Evolutionary conservation across 2,888 invertebrate genomes (phyloP), one percentile per base, ranked within the genome.

Genomic region (Hydropsyche betteni): DNA sequence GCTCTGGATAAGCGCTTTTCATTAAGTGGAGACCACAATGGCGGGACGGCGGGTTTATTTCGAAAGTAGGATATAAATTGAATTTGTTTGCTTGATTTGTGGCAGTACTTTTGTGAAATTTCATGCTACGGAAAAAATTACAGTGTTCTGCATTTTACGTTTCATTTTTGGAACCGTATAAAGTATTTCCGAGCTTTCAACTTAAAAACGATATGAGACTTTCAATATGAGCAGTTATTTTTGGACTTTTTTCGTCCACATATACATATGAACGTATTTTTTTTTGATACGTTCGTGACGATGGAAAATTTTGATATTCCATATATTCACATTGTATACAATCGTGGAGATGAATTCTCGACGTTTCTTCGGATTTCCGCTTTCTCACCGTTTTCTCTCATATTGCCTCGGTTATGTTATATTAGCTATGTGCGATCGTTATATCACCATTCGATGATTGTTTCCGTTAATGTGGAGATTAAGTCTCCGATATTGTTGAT

Each of bases 391-490:
- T 58, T 16, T 7, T 24, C 24, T 58, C 24, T 24, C 1, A 58
- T 58, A 58, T 44, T 58, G 16, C 16, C 44, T 44, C 44, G 44
- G 44, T 44, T 24, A 24, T 12, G 53, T 12, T 61, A 64, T 36
- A 64, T 36, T 4, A 8, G 10, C 14, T 24, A 8, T 64, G 34
- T 64, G 34, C 34, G 33, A 36, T 36, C 33, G 36, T 36, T 33
- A 36, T 64, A 64, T 64, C 36, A 36, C 36, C 34, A 64, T 64
- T 34, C 34, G 64, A 64, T 64, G 64, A 64, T 64, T 64, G 64
- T 64, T 64, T 64, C 64, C 64, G 64, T 64, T 64, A 64, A 64
- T 64, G 64, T 5, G 34, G 16, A 64, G 64, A 64, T 64, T 64
- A 34, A 36, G 64, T 36, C 36, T 24, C 7, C n/a, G 34, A 36